Conservation (phyloP, 2,888 invertebrate genomes). For the Caenorhabditis becei region DNA sequence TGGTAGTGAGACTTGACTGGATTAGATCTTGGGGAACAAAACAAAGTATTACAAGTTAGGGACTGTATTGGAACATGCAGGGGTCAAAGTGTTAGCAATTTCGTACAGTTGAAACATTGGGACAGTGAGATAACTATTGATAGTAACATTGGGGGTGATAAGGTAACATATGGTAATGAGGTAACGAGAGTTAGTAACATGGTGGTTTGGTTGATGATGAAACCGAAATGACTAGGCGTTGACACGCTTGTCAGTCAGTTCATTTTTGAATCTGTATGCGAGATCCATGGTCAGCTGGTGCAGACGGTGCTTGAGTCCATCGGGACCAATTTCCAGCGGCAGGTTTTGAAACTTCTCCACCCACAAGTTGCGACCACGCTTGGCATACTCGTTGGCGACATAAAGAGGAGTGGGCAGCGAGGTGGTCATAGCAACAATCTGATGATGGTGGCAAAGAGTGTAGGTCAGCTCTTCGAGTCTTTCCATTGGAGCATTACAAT, state of each 20-base stretch:
- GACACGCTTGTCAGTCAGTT: constrained; percentile 18
- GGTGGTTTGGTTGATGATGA: neutral
- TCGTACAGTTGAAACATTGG: neutral
- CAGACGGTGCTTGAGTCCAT: neutral
- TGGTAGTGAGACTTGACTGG: too few species aligned
- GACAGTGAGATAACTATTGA: too few species aligned
- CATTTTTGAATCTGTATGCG: neutral
- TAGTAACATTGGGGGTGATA: neutral
- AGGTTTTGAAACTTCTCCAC: neutral
- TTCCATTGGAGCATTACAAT: constrained; percentile 66
- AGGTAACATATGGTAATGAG: neutral
- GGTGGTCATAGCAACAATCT: constrained; percentile 74
- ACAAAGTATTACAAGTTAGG: neutral
- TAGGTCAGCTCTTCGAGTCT: constrained; percentile 72
- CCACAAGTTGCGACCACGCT: constrained; percentile 69
- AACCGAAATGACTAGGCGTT: constrained; percentile 9
- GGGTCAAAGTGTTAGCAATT: too few species aligned
- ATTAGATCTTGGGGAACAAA: neutral
- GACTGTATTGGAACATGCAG: neutral
- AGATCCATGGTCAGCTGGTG: constrained; percentile 4
- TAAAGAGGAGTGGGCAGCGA: constrained; percentile 78
- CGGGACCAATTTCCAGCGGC: neutral
- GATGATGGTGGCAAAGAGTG: constrained; percentile 74
- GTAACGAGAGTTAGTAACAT: too few species aligned
- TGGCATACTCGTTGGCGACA: constrained; percentile 75